Evolutionary conservation across 1,140 invertebrate species (phyloP), one percentile per base, ranked within the genome.

Genomic region (Sarcophaga bullata): DNA sequence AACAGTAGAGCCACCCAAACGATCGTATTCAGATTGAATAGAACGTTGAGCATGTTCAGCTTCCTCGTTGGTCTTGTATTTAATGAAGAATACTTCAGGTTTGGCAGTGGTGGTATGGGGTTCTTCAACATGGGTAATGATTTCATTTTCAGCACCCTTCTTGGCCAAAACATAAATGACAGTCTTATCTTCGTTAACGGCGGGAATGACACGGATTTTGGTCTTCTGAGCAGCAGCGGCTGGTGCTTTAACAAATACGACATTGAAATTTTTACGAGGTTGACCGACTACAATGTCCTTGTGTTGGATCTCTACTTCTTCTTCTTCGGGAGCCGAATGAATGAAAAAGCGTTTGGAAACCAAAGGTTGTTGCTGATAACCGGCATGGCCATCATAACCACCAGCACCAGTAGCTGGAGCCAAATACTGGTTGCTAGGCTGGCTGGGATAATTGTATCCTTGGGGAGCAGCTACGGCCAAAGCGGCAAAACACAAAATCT

Each of bases 191-290:
- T 96, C 95, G 82, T 94, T 94, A 76, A 76, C 82, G 76, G 93
- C 81, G 58, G 93, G 92, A 82, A 94, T 91, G 81, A 91, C 90
- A 84, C 94, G 94, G 93, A 89, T 7, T 91, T 92, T 17, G 92
- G 92, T 3, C 1, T 93, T 93, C 83, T 92, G 93, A 68, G 93
- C 92, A 85, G 92, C 92, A 25, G 93, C 92, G 37, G 93, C 92
- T 46, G 95, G 94, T 48, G 95, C 94, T 91, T 95, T 95, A 89
- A 96, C 95, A 93, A 95, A 95, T 88, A 96, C 95, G 86, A 95
- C 95, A 89, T 95, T 95, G 91, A 95, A 95, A 90, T 95, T 94
- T 85, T 95, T 95, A 90, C 95, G 93, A 83, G 94, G 91, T 10
- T 92, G 91, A 9, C 84, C 84, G 11, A 84, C 58, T 0, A 78